Evolutionary conservation across 1,140 invertebrate species (phyloP), one percentile per base, ranked within the genome.

Genomic region (Drosophila kikkawai): DNA sequence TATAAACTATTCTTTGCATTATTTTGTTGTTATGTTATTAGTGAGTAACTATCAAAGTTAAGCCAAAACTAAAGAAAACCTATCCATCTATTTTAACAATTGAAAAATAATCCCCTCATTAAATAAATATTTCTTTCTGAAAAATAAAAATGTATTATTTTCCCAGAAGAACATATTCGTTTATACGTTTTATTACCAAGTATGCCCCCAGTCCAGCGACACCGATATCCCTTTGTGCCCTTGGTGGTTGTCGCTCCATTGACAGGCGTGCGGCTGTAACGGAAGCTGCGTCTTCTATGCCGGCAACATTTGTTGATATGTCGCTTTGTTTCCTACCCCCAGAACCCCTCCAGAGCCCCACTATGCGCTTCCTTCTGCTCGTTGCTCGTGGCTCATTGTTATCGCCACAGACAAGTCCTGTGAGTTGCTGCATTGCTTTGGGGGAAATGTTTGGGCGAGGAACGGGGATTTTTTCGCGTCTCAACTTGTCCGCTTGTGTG

Each of bases 401-500:
- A 86, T 82, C 79, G 57, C 56, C 58, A 47, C 80, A 75, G 76
- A 83, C 71, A 78, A 61, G 75, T 76, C 64, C 75, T 59, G 19
- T 67, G 66, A 60, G 51, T 47, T 59, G 55, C 64, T 82, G 68
- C 80, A 82, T 58, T 53, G 66, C 58, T 48, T 48, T 11, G 19
- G 36, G 66, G 53, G 37, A 8, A 29, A 15, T 34, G 42, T 39
- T 60, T n/a, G 67, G 26, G 36, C 8, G 32, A 32, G 61, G 44
- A 36, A 48, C 34, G 74, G 65, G 68, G 61, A 78, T 64, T 81
- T 85, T 61, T 75, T 66, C 59, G 79, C 71, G 79, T 80, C 83
- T 87, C 75, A 86, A 82, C 74, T 82, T 82, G 70, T 87, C 70
- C 70, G 76, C 79, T 87, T 76, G 75, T 74, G 82, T 78, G 83